A percentile compares a stretch with the other conserved stretches of the same genome.
Evolutionary conservation across 2,888 invertebrate genomes (phyloP).

Genomic region (Cybosia mesomella): DNA sequence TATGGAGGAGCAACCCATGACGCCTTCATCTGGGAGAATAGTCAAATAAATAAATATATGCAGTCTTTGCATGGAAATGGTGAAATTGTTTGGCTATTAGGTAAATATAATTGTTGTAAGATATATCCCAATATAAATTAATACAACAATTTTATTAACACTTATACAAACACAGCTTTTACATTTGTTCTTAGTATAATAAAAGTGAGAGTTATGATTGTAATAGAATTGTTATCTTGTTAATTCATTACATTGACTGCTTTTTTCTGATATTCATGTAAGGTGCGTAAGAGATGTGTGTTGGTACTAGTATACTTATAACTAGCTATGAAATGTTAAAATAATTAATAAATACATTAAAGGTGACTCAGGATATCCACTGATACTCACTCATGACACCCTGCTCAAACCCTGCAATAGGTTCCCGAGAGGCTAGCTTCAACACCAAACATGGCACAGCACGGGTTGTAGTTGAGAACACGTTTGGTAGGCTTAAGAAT

Average conservation of each 20-base stretch:
- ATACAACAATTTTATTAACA: too few species aligned
- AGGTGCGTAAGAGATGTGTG: too few species aligned
- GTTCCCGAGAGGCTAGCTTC: not conserved
- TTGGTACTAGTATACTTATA: too few species aligned
- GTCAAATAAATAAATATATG: not conserved
- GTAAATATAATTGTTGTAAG: too few species aligned
- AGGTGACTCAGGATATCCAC: slow-evolving; percentile 11
- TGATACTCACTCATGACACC: slow-evolving; percentile 4
- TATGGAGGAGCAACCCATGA: slow-evolving; percentile 17
- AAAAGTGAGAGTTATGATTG: too few species aligned
- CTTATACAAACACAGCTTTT: too few species aligned
- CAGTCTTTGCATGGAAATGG: not conserved
- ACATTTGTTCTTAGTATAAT: too few species aligned
- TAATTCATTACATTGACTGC: too few species aligned
- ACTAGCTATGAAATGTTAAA: not conserved
- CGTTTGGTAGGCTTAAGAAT: not conserved
- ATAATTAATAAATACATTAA: not conserved
- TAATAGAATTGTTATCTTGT: too few species aligned
- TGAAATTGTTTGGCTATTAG: not conserved
- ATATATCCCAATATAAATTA: too few species aligned
- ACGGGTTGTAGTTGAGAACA: not conserved
- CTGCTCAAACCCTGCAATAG: not conserved
- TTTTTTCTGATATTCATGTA: too few species aligned
- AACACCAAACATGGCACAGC: not conserved
- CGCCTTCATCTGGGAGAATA: not conserved